phyloP scores from a whole-genome alignment of 2,113 vertebrate species.

The Oophaga pumilio region DNA sequence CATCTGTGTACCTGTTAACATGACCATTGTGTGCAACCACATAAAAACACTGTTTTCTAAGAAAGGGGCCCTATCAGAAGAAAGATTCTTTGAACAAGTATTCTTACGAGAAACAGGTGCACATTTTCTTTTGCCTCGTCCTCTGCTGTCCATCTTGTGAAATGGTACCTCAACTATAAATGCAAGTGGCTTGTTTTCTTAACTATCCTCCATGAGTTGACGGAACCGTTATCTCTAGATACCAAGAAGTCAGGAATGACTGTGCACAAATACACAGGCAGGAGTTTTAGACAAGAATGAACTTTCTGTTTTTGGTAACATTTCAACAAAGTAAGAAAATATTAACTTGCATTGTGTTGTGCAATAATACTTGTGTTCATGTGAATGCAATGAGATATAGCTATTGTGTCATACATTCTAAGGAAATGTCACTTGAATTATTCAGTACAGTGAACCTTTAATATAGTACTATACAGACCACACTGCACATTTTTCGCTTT shows the following conservation, averaged over 20 bases:
- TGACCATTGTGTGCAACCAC: constrained; percentile 3
- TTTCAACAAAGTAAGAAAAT: constrained; percentile 39
- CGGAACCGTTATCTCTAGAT: not conserved
- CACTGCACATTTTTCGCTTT: not conserved
- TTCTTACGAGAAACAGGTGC: constrained; percentile 11
- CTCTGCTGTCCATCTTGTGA: not conserved
- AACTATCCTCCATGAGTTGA: not conserved
- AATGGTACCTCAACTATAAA: not conserved
- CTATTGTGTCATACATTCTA: constrained; percentile 30
- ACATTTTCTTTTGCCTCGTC: not conserved
- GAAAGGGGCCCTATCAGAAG: not conserved
- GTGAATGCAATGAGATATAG: constrained; percentile 13
- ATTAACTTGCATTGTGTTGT: constrained; percentile 38
- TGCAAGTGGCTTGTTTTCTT: not conserved
- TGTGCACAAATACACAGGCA: constrained; percentile 20
- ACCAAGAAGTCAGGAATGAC: constrained; percentile 6
- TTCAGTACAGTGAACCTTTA: not conserved
- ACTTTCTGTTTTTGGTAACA: constrained; percentile 14
- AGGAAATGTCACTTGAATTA: constrained; percentile 46
- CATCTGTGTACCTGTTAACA: no score
- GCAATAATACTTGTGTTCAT: constrained; percentile 1
- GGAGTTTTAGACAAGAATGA: constrained; percentile 26
- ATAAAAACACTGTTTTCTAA: constrained; percentile 24
- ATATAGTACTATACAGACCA: not conserved
- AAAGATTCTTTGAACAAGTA: not conserved